Percentiles rank a stretch among this genome's conserved stretches.
Evolutionary conservation across 2,888 invertebrate species (phyloP).

Genomic region (Oeneis ivallda): DNA sequence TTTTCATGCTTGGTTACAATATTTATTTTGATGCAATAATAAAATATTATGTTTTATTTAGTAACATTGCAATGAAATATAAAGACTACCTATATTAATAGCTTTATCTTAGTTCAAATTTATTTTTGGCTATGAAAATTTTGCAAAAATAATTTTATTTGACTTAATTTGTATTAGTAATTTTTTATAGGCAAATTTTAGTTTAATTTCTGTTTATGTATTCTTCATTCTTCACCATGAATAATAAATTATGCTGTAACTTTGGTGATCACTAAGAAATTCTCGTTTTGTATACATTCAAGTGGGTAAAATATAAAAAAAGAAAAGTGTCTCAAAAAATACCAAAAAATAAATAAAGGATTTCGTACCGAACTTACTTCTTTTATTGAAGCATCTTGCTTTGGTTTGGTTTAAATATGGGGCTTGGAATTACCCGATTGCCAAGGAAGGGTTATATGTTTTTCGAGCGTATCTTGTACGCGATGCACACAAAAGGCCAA

Average conservation of each 20-base stretch:
- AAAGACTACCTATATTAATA: background rate
- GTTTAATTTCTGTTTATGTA: constrained; percentile 18
- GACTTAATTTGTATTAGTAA: constrained; percentile 4
- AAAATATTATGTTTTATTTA: background rate
- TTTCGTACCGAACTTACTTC: constrained; percentile 62
- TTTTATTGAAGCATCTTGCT: constrained; percentile 43
- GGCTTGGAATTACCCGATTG: too few relatives aligned
- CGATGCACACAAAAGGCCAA: too few relatives aligned
- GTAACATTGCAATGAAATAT: background rate
- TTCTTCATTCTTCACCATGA: constrained; percentile 5
- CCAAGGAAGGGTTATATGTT: too few relatives aligned
- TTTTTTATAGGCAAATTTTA: constrained; percentile 13
- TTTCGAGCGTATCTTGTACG: too few relatives aligned
- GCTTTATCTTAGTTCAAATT: background rate
- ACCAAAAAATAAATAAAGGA: constrained; percentile 75
- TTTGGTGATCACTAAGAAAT: constrained; percentile 28
- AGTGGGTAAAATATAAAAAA: constrained; percentile 61
- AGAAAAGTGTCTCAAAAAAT: constrained; percentile 67
- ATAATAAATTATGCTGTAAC: constrained; percentile 21
- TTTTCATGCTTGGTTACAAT: background rate
- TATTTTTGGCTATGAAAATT: constrained; percentile 19
- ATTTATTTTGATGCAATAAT: background rate
- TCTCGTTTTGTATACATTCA: constrained; percentile 55
- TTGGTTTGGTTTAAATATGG: background rate
- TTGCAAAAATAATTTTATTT: background rate